A percentile compares a stretch with the other conserved stretches of the same genome.
phyloP scores from a whole-genome alignment of 2,888 invertebrate genomes.

The Osmoderma eremita region DNA sequence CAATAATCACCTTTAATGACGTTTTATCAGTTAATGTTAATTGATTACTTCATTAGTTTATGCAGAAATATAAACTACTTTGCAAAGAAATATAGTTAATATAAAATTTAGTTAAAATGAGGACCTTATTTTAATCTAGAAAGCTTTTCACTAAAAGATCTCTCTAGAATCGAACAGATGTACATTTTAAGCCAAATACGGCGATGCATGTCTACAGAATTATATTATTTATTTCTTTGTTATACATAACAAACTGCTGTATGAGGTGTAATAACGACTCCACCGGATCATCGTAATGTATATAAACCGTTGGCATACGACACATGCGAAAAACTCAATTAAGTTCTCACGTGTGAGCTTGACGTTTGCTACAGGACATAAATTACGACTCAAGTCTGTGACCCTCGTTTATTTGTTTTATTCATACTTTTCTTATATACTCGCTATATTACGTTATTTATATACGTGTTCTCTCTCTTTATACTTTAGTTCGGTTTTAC shows the following conservation, averaged over 20 bases:
- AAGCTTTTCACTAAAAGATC: no score
- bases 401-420: slow-evolving; percentile 23
- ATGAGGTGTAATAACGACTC: slow-evolving; percentile 31
- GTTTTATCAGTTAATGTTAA: no score
- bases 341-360: slow-evolving; percentile 12
- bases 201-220: slow-evolving; percentile 8
- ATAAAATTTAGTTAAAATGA: no score
- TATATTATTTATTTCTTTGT: slow-evolving; percentile 28
- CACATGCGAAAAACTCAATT: slow-evolving; percentile 32
- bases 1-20: no score
- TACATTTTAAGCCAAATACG: slow-evolving; percentile 12
- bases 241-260: not conserved
- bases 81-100: no score
- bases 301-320: slow-evolving; percentile 13
- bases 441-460: not conserved
- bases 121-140: no score
- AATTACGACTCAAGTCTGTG: slow-evolving; percentile 26
- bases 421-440: slow-evolving; percentile 7
- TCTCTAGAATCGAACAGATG: no score
- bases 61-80: no score
- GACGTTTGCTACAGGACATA: slow-evolving; percentile 20
- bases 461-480: not conserved
- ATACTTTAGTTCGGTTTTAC: not conserved
- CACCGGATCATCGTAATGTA: slow-evolving; percentile 27
- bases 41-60: no score